Evolutionary conservation across 1,140 invertebrate genomes (phyloP).

Genomic region (Diabrotica virgifera): DNA sequence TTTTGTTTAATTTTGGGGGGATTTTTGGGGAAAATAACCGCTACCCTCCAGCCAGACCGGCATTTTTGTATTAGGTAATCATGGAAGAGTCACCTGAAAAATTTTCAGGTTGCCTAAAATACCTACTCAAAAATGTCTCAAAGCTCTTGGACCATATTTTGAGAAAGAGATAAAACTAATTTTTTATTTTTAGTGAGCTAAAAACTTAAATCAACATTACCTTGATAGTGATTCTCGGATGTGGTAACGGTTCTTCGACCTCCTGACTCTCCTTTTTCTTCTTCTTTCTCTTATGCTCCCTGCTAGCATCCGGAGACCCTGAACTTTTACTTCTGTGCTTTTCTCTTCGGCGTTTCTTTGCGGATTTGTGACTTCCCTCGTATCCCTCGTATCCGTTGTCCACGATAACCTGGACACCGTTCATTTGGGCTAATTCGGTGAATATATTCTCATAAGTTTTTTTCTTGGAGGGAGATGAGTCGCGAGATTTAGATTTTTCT

Average conservation of each 20-base stretch:
- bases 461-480: not conserved
- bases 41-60: too few relatives aligned
- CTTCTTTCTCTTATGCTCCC: conserved; percentile 66
- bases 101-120: too few relatives aligned
- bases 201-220: conserved; percentile 54
- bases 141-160: too few relatives aligned
- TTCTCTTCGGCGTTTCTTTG: conserved; percentile 64
- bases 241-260: conserved; percentile 57
- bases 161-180: too few relatives aligned
- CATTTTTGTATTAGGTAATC: too few relatives aligned
- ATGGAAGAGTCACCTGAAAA: too few relatives aligned
- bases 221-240: conserved; percentile 74
- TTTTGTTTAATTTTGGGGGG: too few relatives aligned
- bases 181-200: too few relatives aligned
- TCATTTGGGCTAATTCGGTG: conserved; percentile 6
- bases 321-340: conserved; percentile 64
- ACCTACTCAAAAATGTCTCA: too few relatives aligned
- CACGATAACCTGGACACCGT: conserved; percentile 29
- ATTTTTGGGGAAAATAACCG: too few relatives aligned
- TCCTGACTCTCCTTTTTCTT: conserved; percentile 71
- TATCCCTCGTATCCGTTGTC: conserved; percentile 26
- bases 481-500: not conserved
- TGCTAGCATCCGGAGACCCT: conserved; percentile 62
- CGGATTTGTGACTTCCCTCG: conserved; percentile 37
- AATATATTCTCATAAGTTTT: not conserved